phyloP scores from a whole-genome alignment of 1,140 invertebrate genomes.

The Lepidostoma basale region DNA sequence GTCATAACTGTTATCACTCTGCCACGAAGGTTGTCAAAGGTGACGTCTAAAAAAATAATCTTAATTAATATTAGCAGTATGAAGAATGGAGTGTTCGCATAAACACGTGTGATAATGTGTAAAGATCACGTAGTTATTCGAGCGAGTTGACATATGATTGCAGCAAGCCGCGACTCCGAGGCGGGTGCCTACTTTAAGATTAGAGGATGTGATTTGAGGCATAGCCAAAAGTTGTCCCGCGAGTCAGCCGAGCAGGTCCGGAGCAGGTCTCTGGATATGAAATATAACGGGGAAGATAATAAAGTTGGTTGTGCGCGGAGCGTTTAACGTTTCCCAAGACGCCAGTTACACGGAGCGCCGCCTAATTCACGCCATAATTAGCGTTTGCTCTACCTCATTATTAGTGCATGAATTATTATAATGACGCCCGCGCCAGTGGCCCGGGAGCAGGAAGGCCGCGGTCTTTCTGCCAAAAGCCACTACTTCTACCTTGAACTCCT shows the following conservation, averaged over 20 bases:
- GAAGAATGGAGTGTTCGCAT: no score
- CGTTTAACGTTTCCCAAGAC: slow-evolving; percentile 45
- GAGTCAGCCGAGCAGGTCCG: slow-evolving; percentile 17
- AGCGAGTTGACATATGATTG: no score
- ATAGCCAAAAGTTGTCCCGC: slow-evolving; percentile 2
- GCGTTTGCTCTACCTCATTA: slow-evolving; percentile 47
- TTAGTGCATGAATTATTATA: slow-evolving; percentile 47
- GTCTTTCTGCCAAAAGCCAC: no score
- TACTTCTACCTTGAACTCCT: no score
- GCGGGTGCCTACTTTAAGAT: neutral
- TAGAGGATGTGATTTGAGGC: neutral
- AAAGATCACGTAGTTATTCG: no score
- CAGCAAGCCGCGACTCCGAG: no score
- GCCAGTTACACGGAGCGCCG: slow-evolving; percentile 40
- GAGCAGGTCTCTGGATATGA: slow-evolving; percentile 27
- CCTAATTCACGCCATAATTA: slow-evolving; percentile 47
- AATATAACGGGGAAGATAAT: slow-evolving; percentile 44
- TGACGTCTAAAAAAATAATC: no score
- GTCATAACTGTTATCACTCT: no score
- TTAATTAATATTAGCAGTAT: no score
- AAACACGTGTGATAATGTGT: no score
- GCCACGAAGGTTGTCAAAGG: no score
- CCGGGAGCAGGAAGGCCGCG: neutral
- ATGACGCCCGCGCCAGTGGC: slow-evolving; percentile 31
- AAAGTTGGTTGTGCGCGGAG: slow-evolving; percentile 40